These are phyloP conservation scores for Lophochroa leadbeateri DNA, from an alignment of 2,113 vertebrate species.

Conservation along the genomic window DNA sequence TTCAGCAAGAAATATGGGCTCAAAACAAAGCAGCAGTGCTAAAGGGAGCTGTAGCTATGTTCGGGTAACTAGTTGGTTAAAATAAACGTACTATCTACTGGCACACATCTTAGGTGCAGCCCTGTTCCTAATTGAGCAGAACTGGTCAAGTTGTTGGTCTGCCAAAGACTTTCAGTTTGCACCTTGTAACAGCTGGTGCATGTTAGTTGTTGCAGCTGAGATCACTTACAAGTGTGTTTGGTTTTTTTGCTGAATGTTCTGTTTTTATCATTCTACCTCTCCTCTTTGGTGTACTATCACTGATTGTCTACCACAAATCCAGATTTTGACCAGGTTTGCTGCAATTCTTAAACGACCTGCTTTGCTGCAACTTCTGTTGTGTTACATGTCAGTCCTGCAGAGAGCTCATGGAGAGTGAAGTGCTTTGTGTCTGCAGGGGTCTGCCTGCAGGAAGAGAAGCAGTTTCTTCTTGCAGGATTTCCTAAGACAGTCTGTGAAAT, in stretches of 20 bases:
- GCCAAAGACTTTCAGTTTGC: conserved; percentile 5
- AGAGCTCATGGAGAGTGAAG: not conserved
- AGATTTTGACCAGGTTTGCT: not conserved
- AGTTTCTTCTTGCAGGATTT: not conserved
- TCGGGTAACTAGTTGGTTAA: conserved; percentile 27
- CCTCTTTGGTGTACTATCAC: not conserved
- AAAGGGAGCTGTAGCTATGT: not conserved
- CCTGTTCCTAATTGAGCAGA: not conserved
- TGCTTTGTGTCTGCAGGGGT: not conserved
- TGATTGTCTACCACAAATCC: not conserved
- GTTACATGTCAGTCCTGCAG: not conserved
- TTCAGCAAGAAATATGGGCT: not conserved
- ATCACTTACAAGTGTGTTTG: not conserved
- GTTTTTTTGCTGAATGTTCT: not conserved
- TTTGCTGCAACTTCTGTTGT: not conserved
- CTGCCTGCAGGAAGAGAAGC: not conserved
- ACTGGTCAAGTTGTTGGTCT: conserved; percentile 11
- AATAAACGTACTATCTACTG: conserved; percentile 51
- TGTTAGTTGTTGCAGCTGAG: conserved; percentile 38
- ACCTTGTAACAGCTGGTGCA: conserved; percentile 33
- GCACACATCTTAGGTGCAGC: conserved; percentile 10
- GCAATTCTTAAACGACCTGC: not conserved
- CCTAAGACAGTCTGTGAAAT: not conserved
- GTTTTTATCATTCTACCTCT: conserved; percentile 18
- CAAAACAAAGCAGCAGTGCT: not conserved